Evolutionary conservation across 2,888 invertebrate species (phyloP), one percentile per base, ranked within the genome.

Genomic region (Philhelius pedissequus): DNA sequence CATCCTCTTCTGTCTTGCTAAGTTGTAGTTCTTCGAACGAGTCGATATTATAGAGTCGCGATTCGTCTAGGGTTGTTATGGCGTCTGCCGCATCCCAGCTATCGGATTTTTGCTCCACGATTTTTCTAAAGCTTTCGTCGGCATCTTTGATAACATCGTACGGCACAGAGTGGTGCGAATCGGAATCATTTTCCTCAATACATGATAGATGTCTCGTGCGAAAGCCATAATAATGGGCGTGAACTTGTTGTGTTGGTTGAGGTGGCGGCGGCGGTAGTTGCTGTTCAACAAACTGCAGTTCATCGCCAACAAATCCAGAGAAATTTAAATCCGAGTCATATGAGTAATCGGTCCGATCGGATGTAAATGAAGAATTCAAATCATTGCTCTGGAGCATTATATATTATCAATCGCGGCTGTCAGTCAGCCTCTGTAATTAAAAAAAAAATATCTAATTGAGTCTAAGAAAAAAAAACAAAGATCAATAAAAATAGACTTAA

Each of bases 101-200:
- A 13, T 70, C 64, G 7, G 70, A 50, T 20, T 78, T 78, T 54
- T 79, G 69, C 13, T 78, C 66, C 6, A 87, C 87, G n/a, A 90
- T 86, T 75, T 90, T 89, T 60, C 90, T 89, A 52, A 90, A 90
- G 43, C 88, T 88, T 70, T 90, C 91, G 77, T 91, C 90, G 11
- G 90, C 90, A 84, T 90, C 89, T 83, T 90, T 88, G 82, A 90
- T 90, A 77, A 91, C 87, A 77, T 91, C 91, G 52, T 89, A 89
- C 38, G 91, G 89, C 4, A 89, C 88, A 3, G 91, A 90, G 80
- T 90, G 90, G 73, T 90, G 86, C 3, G 91, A 91, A 66, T 91
- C 91, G 8, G 91, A 90, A 75, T 91, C 91, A 58, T 91, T 91
- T 86, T 91, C 91, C 76, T 91, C 91, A 62, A 91, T 91, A 86